Percentiles rank a stretch among this genome's conserved stretches.
Conservation (phyloP, 2,888 invertebrate species). For the Agriopis aurantiaria region DNA sequence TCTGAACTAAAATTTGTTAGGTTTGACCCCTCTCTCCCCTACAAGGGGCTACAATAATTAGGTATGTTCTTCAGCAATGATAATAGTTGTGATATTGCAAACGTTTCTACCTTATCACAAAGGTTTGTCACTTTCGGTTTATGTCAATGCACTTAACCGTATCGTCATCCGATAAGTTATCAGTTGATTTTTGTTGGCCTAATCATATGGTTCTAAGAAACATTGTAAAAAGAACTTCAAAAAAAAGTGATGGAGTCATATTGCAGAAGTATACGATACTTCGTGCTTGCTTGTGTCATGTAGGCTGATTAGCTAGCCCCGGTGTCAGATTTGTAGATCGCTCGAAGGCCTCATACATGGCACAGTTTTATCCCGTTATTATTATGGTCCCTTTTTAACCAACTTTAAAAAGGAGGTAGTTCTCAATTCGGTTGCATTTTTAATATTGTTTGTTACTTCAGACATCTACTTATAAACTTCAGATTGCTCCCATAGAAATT, state of each 20-base stretch:
- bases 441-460: too few relatives aligned
- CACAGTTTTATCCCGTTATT: not conserved
- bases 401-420: too few relatives aligned
- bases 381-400: too few relatives aligned
- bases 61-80: too few relatives aligned
- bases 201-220: constrained; percentile 33
- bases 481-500: too few relatives aligned
- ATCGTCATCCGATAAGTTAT: constrained; percentile 30
- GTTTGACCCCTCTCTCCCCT: too few relatives aligned
- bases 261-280: not conserved
- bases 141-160: constrained; percentile 17
- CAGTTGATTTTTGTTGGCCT: constrained; percentile 19
- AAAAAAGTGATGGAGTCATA: not conserved
- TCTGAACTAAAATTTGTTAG: too few relatives aligned
- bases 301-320: not conserved
- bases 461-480: too few relatives aligned
- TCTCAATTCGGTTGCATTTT: too few relatives aligned
- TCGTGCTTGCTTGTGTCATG: not conserved
- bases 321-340: not conserved
- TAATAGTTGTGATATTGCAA: not conserved
- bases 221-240: constrained; percentile 7
- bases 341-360: not conserved
- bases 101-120: not conserved
- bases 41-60: too few relatives aligned
- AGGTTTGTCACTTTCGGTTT: constrained; percentile 15